A percentile compares a stretch with the other conserved stretches of the same genome.
Conservation (phyloP, 2,888 invertebrate genomes). For the Drosophila quasianomalipes region DNA sequence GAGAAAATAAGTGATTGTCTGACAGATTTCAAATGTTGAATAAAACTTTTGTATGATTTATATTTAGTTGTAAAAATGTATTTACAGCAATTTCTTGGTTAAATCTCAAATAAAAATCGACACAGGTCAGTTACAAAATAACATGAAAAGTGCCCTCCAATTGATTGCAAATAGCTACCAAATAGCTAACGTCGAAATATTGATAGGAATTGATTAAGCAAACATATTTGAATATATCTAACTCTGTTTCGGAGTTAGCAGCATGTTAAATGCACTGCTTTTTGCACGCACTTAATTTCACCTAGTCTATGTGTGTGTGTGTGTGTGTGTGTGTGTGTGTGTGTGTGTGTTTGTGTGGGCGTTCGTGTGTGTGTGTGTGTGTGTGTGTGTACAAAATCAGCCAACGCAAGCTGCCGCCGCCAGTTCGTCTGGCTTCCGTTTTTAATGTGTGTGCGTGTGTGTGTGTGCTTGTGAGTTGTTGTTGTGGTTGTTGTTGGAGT, state of each 20-base stretch:
- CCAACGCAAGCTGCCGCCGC: slow-evolving; percentile 74
- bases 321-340: slow-evolving; percentile 2
- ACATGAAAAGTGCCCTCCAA: background rate
- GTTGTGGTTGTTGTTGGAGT: slow-evolving; percentile 60
- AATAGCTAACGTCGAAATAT: background rate
- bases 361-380: slow-evolving; percentile 7
- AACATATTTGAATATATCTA: too few relatives aligned
- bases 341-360: slow-evolving; percentile 5
- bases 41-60: background rate
- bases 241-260: background rate
- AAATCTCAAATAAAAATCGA: background rate
- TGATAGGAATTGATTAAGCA: background rate
- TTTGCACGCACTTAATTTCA: slow-evolving; percentile 25
- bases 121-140: background rate
- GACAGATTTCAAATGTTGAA: background rate
- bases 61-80: background rate
- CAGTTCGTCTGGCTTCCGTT: slow-evolving; percentile 76
- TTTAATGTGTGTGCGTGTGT: slow-evolving; percentile 31
- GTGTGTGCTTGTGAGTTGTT: slow-evolving; percentile 28
- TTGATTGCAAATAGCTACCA: background rate
- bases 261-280: slow-evolving; percentile 23
- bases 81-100: background rate
- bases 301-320: background rate
- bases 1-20: background rate
- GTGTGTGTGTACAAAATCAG: slow-evolving; percentile 63